Base-by-base conservation (phyloP, 2,797 vertebrate genomes). In the Kryptolebias ocellatus region DNA sequence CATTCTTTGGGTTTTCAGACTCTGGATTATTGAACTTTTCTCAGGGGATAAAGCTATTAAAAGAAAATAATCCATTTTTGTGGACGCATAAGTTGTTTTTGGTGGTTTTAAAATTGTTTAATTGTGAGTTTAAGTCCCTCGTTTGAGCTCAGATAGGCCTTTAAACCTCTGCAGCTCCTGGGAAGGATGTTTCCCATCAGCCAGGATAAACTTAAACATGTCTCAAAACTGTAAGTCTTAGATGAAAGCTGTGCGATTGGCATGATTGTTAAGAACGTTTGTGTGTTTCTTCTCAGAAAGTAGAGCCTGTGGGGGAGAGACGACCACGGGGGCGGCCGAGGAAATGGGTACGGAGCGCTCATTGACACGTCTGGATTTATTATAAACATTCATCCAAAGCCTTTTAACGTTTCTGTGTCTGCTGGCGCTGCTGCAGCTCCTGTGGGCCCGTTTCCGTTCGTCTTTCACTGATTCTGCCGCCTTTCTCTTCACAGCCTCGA, bases 311-410 rank as follows among this genome's bases (percentile, higher is more conserved):
- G 76, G 96, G 95, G 87, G 96, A 97, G 93, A 95, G 95, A 88
- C 95, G 97, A 92, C 97, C 97, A 80, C 95, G 97, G 91, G 98
- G 98, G 74, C 94, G 98, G 90, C 98, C 98, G 46, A 97, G 98
- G 90, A 99, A 99, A 96, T 99, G 98, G 98, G 98, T 98, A 94
- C 91, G 96, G 89, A 78, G 71, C 63, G 59, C 72, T 74, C 44
- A 27, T 51, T 80, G 52, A 78, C 70, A 78, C 63, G 62, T 29
- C 56, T 53, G 61, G 57, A 67, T 27, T 60, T 55, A 54, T 29
- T 12, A 42, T 12, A 42, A 42, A 42, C 39, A 12, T 72, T 4
- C 71, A 44, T 74, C 42, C 28, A 53, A 62, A 70, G 56, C 59
- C 29, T 70, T 18, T 12, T 12, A 42, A 42, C 39, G 39, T 74